phyloP scores from a whole-genome alignment of 2,888 invertebrate genomes.

The Andrena trimmerana region DNA sequence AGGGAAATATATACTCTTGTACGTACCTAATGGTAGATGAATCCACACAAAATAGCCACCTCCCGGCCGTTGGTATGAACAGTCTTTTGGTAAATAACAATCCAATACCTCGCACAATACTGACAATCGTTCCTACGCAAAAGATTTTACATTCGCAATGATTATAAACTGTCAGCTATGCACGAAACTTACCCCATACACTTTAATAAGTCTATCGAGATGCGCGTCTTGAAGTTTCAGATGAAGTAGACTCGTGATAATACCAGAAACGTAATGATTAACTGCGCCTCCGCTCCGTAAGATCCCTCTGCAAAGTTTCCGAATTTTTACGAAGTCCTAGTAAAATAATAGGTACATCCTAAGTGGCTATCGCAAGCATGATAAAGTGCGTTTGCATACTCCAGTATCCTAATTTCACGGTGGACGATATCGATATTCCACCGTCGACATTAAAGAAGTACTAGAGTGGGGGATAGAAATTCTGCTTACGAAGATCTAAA shows the following conservation, averaged over 20 bases:
- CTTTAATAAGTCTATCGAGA: constrained; percentile 82
- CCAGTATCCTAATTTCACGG: background rate
- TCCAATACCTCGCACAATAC: constrained; percentile 84
- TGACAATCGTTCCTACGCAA: constrained; percentile 84
- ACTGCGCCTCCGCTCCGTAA: constrained; percentile 87
- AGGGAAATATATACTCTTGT: background rate
- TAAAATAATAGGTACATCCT: no score
- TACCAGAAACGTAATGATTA: constrained; percentile 87
- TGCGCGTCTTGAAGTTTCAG: constrained; percentile 86
- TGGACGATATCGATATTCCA: background rate
- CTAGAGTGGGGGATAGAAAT: no score
- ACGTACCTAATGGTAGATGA: constrained; percentile 84
- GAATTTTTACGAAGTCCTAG: background rate
- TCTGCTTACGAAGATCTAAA: constrained; percentile 83
- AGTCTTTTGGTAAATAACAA: constrained; percentile 84
- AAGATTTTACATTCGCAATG: background rate
- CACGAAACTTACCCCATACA: constrained; percentile 80
- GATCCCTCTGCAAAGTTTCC: constrained; percentile 84
- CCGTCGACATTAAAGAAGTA: background rate
- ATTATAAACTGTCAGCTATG: background rate
- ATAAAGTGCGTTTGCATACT: background rate
- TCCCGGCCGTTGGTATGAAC: constrained; percentile 83
- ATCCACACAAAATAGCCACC: constrained; percentile 89
- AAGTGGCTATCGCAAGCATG: no score
- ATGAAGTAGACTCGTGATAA: constrained; percentile 86